Evolutionary conservation across 2,797 vertebrate species (phyloP), one percentile per base, ranked within the genome.

Genomic region (Cyprinodon diabolis): DNA sequence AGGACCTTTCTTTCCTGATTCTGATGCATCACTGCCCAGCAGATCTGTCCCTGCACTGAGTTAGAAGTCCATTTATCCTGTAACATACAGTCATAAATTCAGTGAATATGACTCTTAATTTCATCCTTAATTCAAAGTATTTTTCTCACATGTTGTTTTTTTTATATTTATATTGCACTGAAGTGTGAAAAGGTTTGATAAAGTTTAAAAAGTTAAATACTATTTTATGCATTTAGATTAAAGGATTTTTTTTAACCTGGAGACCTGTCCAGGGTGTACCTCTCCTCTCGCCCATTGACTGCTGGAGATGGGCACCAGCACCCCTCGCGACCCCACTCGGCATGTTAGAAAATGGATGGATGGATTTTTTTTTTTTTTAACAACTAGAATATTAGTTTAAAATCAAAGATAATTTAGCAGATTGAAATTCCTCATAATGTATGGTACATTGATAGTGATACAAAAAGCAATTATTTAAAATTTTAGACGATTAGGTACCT

Each of bases 1-100:
- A 85, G 91, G 86, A 91, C 86, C 82, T 78, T 77, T 91, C 78
- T 60, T 91, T 87, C 83, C 84, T 69, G 56, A 68, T 88, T 86
- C 85, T 86, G 84, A 82, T 81, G 82, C 66, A 45, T 58, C 35
- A 76, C 77, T 80, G 60, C 66, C 65, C 67, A 66, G 68, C 40
- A 74, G 30, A 45, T 49, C 54, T 17, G 19, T 70, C 45, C 48
- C 25, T 66, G 19, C 25, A 7, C 12, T 9, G 11, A n/a, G 63
- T 56, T 70, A 76, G 3, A 68, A 25, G 11, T 1, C 21, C 13
- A 21, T 58, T 63, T 43, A 51, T 9, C 21, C 15, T 43, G 11
- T 43, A 43, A 15, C 19, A 7, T 8, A 30, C 21, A 45, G 37
- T 45, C 37, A 45, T 11, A 65, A 45, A 43, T 40, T 43, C 37